phyloP scores from a whole-genome alignment of 2,113 vertebrate genomes.

The Apaloderma vittatum region DNA sequence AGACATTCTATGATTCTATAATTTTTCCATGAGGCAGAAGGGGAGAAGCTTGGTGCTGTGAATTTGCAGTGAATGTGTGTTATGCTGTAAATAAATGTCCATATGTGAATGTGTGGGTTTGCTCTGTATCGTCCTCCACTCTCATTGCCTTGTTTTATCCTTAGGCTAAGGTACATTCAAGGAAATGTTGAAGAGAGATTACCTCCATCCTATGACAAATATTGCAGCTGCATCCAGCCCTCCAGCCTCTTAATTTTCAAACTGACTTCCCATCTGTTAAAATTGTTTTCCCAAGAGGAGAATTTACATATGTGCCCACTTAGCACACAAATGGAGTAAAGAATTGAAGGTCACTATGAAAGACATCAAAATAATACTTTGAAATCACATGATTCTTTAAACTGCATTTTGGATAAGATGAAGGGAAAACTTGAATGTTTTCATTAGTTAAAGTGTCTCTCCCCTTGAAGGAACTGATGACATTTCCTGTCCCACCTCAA shows the following conservation, averaged over 20 bases:
- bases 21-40: not conserved
- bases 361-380: conserved; percentile 9
- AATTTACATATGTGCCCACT: not conserved
- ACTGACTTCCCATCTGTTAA: conserved; percentile 8
- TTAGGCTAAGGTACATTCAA: not conserved
- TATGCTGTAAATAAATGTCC: not conserved
- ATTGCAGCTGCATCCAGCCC: not conserved
- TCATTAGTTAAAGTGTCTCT: not conserved
- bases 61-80: not conserved
- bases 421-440: not conserved
- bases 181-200: not conserved
- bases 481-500: not conserved
- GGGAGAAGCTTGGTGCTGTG: not conserved
- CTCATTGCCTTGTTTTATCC: not conserved
- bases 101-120: not conserved
- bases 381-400: not conserved
- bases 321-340: not conserved
- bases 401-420: not conserved
- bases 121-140: not conserved
- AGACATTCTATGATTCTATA: no score
- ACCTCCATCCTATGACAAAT: not conserved
- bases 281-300: not conserved
- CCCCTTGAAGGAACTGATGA: not conserved
- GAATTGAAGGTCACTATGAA: not conserved
- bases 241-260: not conserved